Conservation (phyloP, 2,113 vertebrate species). For the Zosterops lateralis region DNA sequence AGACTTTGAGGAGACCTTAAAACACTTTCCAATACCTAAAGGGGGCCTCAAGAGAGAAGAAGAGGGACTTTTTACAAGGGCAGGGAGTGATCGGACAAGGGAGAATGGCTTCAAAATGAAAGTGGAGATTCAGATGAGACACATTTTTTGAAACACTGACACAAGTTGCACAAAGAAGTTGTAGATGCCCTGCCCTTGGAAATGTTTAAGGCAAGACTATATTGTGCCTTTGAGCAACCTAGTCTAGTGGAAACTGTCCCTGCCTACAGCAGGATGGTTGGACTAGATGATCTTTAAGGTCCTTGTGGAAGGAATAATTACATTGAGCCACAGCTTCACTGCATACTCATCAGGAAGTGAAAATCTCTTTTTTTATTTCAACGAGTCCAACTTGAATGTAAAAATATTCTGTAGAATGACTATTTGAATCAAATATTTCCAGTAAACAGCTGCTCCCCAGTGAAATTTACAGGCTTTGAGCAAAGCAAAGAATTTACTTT, state of each 20-base stretch:
- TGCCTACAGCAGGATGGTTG: not conserved
- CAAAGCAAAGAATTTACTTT: not conserved
- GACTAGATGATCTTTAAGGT: not conserved
- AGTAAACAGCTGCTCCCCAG: not conserved
- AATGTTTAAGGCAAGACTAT: not conserved
- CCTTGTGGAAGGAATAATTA: not conserved
- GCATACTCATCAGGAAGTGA: not conserved
- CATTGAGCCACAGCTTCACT: not conserved
- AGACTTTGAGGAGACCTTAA: not conserved
- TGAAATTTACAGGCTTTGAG: not conserved
- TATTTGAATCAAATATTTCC: not conserved
- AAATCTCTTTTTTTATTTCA: not conserved
- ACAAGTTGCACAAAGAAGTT: not conserved
- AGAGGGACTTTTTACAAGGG: not conserved
- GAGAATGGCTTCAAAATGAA: not conserved
- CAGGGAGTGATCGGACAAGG: fast-evolving
- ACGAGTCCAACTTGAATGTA: not conserved
- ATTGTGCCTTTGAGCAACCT: not conserved
- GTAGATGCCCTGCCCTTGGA: not conserved
- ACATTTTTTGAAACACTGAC: not conserved
- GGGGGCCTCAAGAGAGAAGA: not conserved
- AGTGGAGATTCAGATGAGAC: too few species aligned
- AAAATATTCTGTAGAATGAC: not conserved
- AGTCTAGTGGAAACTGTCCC: not conserved
- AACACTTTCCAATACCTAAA: not conserved